phyloP scores from a whole-genome alignment of 2,888 invertebrate genomes.

The Adelognathus sp. region DNA sequence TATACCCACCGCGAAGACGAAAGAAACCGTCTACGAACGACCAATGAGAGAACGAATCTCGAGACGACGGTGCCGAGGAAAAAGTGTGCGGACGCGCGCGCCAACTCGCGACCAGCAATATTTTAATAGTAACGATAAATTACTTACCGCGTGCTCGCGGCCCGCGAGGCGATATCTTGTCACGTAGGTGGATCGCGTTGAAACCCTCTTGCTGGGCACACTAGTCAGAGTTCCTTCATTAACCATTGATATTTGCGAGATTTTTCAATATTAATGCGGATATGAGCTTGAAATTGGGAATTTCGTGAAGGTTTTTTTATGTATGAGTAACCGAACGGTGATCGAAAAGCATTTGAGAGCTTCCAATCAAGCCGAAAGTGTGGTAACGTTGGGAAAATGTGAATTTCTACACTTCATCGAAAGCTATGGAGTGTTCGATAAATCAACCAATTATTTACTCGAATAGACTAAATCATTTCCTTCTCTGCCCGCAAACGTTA shows the following conservation, averaged over 20 bases:
- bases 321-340: no score
- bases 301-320: no score
- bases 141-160: conserved; percentile 71
- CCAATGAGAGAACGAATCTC: conserved; percentile 35
- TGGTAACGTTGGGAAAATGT: no score
- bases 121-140: conserved; percentile 80
- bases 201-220: conserved; percentile 68
- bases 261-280: neutral
- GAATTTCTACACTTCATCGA: no score
- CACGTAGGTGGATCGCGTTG: conserved; percentile 63
- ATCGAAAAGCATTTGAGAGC: no score
- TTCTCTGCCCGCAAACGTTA: no score
- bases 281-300: no score
- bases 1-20: conserved; percentile 77
- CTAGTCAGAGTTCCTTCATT: neutral
- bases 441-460: no score
- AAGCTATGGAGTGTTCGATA: no score
- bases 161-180: conserved; percentile 57
- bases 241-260: neutral
- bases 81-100: conserved; percentile 18
- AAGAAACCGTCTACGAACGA: conserved; percentile 26
- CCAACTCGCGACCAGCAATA: conserved; percentile 69
- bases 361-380: no score
- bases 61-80: conserved; percentile 25
- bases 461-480: no score